A percentile compares a stretch with the other conserved stretches of the same genome.
These are phyloP conservation scores for Cistogaster globosa DNA, from an alignment of 2,888 invertebrate genomes.

Conservation along the genomic window DNA sequence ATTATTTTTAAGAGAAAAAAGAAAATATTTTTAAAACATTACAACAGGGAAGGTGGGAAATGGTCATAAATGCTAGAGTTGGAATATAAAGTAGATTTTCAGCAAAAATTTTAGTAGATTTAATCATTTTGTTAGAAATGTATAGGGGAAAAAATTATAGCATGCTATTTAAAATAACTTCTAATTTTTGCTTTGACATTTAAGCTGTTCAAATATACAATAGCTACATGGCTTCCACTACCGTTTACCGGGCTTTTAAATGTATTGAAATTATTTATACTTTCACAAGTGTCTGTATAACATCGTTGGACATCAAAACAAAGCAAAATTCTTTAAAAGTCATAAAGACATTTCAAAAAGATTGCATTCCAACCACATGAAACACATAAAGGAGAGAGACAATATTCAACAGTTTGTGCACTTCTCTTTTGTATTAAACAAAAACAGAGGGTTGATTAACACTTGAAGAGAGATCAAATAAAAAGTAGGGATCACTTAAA, in stretches of 20 bases:
- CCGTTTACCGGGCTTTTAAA: conserved; percentile 14
- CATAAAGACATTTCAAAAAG: neutral
- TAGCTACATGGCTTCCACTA: neutral
- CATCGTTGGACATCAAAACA: neutral
- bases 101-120: too few relatives aligned
- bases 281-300: neutral
- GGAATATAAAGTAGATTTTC: too few relatives aligned
- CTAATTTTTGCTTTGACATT: too few relatives aligned
- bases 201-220: too few relatives aligned
- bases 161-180: too few relatives aligned
- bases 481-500: conserved; percentile 33
- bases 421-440: neutral
- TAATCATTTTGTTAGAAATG: too few relatives aligned
- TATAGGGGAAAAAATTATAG: too few relatives aligned
- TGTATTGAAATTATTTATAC: neutral
- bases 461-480: conserved; percentile 20
- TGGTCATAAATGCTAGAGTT: too few relatives aligned
- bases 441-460: conserved; percentile 30
- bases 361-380: neutral
- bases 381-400: neutral
- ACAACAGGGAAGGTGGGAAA: too few relatives aligned
- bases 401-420: neutral
- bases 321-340: conserved; percentile 12
- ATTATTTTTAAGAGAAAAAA: too few relatives aligned
- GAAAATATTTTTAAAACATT: too few relatives aligned